Evolutionary conservation across 2,113 vertebrate genomes (phyloP).

Genomic region (Junco hyemalis): DNA sequence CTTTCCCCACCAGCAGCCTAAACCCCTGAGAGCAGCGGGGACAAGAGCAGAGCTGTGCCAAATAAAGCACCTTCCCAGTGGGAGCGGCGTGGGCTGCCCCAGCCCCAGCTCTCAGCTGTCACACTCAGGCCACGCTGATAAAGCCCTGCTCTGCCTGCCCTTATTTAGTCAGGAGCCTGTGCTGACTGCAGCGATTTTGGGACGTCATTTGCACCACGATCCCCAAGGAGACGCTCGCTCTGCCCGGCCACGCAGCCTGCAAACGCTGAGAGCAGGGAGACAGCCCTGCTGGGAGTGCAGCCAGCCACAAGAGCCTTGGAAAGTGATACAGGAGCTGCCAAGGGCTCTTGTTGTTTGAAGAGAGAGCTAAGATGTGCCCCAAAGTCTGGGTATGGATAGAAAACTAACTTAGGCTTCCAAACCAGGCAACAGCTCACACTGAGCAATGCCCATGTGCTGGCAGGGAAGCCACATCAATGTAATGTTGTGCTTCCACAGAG

Average conservation of each 20-base stretch:
- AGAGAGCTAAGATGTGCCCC: background rate
- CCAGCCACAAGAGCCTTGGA: slow-evolving; percentile 11
- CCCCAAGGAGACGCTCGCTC: slow-evolving; percentile 56
- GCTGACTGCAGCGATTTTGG: slow-evolving; percentile 73
- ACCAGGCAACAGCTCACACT: background rate
- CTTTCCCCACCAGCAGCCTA: background rate
- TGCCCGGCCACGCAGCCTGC: slow-evolving; percentile 21
- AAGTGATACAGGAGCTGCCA: background rate
- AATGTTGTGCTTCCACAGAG: background rate
- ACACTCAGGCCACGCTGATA: slow-evolving; percentile 76
- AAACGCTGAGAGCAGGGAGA: slow-evolving; percentile 59
- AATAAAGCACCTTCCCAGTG: background rate
- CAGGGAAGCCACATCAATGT: rapidly evolving
- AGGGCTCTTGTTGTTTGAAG: background rate
- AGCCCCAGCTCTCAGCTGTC: slow-evolving; percentile 77
- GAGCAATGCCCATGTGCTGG: rapidly evolving
- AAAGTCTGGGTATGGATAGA: background rate
- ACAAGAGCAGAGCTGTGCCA: background rate
- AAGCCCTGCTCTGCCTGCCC: slow-evolving; percentile 79
- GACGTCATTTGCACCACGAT: slow-evolving; percentile 84
- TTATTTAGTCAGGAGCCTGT: slow-evolving; percentile 88
- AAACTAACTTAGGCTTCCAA: background rate
- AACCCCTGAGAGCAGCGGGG: background rate
- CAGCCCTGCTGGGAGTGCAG: background rate
- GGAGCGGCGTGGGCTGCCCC: background rate